These are phyloP conservation scores for Cyprinodon variegatus DNA, from an alignment of 2,113 vertebrate species.

Conservation along the genomic window DNA sequence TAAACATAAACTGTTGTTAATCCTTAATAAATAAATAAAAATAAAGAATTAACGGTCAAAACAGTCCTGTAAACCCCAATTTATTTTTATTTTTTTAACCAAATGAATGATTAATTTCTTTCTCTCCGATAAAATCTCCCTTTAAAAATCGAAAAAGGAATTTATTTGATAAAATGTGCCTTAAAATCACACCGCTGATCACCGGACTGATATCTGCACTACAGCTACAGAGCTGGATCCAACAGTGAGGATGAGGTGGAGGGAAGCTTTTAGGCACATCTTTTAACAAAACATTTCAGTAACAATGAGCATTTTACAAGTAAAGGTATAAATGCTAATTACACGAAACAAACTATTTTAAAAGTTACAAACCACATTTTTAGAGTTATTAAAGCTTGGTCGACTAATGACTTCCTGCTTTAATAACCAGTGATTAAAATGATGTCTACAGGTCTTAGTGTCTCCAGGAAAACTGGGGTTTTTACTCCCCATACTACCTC, in stretches of 20 bases:
- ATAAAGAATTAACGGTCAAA: no score
- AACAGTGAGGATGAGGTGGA: conserved; percentile 59
- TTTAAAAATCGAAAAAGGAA: conserved; percentile 1
- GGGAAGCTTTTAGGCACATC: conserved; percentile 59
- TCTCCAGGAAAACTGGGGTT: conserved; percentile 31
- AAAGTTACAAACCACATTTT: conserved; percentile 2
- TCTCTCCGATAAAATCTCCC: not conserved
- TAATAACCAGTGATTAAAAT: conserved; percentile 16
- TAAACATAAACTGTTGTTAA: no score
- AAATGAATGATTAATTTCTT: not conserved
- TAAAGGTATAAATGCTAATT: not conserved
- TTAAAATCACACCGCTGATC: not conserved
- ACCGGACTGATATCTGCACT: conserved; percentile 27
- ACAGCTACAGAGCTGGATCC: conserved; percentile 58
- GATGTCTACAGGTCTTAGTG: conserved; percentile 54
- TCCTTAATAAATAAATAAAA: no score
- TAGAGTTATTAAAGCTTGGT: conserved; percentile 13
- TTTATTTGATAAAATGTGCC: not conserved
- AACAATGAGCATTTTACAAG: not conserved
- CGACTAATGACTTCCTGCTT: conserved; percentile 37
- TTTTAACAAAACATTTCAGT: conserved; percentile 20
- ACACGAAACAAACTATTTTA: conserved; percentile 2
- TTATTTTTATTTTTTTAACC: not conserved
- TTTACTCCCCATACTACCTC: conserved; percentile 1
- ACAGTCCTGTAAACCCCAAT: no score